phyloP scores from a whole-genome alignment of 1,140 invertebrate genomes.

The Drosophila mauritiana region DNA sequence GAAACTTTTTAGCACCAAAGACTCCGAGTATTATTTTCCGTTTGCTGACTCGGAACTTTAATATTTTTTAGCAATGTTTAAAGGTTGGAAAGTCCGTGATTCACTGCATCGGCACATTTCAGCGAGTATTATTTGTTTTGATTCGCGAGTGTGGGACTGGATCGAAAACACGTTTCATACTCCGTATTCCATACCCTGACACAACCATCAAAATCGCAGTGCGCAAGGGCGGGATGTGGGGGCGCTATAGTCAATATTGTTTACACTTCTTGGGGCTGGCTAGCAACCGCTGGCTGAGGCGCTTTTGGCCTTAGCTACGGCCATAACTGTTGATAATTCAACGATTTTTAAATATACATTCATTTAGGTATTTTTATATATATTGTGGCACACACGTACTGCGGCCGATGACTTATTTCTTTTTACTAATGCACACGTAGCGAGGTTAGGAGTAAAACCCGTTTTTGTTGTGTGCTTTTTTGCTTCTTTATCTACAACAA shows the following conservation, averaged over 20 bases:
- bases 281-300: conserved; percentile 36
- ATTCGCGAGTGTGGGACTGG: conserved; percentile 18
- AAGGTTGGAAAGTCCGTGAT: conserved; percentile 26
- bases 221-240: conserved; percentile 35
- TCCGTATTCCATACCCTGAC: conserved; percentile 30
- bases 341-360: conserved; percentile 14
- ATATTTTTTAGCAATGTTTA: conserved; percentile 29
- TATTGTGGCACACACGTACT: conserved; percentile 20
- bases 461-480: conserved; percentile 22
- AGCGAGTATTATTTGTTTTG: conserved; percentile 30
- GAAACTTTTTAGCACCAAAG: conserved; percentile 11
- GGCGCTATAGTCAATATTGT: conserved; percentile 24
- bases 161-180: conserved; percentile 35
- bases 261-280: conserved; percentile 36
- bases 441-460: conserved; percentile 64
- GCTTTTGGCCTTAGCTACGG: conserved; percentile 26
- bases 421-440: conserved; percentile 62
- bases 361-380: not conserved
- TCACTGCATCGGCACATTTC: conserved; percentile 28
- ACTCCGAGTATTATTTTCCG: not conserved
- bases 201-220: conserved; percentile 38
- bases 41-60: conserved; percentile 12
- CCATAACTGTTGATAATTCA: conserved; percentile 45
- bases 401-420: conserved; percentile 43
- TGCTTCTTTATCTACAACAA: conserved; percentile 27